A percentile compares a stretch with the other conserved stretches of the same genome.
Conservation (phyloP, 2,113 vertebrate genomes). For the Puffinus mauretanicus region DNA sequence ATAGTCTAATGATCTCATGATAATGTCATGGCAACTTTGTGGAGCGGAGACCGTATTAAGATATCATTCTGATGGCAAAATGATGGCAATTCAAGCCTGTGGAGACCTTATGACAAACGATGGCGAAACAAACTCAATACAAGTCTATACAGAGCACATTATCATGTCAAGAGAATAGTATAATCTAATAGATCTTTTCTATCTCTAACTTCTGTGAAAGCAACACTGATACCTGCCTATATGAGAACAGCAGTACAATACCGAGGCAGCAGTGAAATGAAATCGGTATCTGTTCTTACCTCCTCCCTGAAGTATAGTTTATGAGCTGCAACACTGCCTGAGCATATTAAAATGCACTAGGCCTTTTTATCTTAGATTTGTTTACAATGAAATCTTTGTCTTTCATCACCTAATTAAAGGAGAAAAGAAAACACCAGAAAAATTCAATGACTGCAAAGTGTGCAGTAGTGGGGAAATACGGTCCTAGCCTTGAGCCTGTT, state of each 20-base stretch:
- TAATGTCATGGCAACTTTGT: conserved; percentile 52
- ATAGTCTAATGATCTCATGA: conserved; percentile 58
- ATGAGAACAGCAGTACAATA: neutral
- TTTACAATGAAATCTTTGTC: conserved; percentile 32
- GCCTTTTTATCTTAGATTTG: conserved; percentile 46
- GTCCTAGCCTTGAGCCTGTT: neutral
- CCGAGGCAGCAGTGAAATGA: neutral
- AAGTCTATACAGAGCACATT: conserved; percentile 47
- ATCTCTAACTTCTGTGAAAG: conserved; percentile 18
- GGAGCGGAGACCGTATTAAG: conserved; percentile 62
- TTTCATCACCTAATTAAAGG: conserved; percentile 50
- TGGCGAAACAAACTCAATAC: conserved; percentile 53
- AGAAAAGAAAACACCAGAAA: conserved; percentile 12
- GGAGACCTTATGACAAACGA: conserved; percentile 45
- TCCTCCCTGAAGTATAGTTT: conserved; percentile 25
- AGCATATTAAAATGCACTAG: conserved; percentile 33
- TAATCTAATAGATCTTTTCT: conserved; percentile 48
- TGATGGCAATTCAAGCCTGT: conserved; percentile 46
- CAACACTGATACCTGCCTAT: conserved; percentile 34
- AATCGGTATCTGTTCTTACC: neutral
- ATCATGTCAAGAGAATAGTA: conserved; percentile 48
- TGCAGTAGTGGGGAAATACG: neutral
- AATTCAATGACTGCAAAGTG: neutral
- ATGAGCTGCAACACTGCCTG: neutral
- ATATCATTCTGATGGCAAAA: conserved; percentile 69